These are phyloP conservation scores for Myrmecobius fasciatus DNA, from an alignment of 2,113 vertebrate genomes.

Conservation along the genomic window DNA sequence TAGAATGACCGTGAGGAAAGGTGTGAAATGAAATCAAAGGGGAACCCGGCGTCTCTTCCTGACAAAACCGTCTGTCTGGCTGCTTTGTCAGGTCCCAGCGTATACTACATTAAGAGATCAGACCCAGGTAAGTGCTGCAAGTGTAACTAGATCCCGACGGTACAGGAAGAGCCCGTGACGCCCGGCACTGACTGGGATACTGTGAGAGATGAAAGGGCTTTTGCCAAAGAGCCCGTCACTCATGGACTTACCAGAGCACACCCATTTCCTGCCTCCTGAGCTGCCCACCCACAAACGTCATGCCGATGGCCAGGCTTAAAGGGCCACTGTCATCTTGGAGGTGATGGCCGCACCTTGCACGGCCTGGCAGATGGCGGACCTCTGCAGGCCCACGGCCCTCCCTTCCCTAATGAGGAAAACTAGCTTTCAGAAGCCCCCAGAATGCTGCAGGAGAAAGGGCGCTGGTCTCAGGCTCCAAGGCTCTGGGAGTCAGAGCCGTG, in stretches of 20 bases:
- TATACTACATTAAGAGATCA: not conserved
- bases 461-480: too few relatives aligned
- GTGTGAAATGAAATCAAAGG: not conserved
- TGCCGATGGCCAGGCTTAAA: not conserved
- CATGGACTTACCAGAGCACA: not conserved
- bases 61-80: not conserved
- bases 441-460: too few relatives aligned
- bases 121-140: not conserved
- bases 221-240: constrained; percentile 8
- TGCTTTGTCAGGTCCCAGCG: not conserved
- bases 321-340: not conserved
- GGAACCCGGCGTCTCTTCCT: constrained; percentile 18
- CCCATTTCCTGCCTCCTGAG: not conserved
- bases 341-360: not conserved
- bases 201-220: not conserved
- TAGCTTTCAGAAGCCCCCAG: too few relatives aligned
- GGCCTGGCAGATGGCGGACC: not conserved
- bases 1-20: constrained; percentile 11
- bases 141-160: not conserved
- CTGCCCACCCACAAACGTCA: not conserved
- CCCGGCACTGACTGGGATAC: not conserved
- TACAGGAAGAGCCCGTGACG: not conserved
- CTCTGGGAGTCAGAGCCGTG: not conserved
- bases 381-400: not conserved
- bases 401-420: not conserved